phyloP scores from a whole-genome alignment of 2,888 invertebrate species.

The Drosophila pseudotalamancana region DNA sequence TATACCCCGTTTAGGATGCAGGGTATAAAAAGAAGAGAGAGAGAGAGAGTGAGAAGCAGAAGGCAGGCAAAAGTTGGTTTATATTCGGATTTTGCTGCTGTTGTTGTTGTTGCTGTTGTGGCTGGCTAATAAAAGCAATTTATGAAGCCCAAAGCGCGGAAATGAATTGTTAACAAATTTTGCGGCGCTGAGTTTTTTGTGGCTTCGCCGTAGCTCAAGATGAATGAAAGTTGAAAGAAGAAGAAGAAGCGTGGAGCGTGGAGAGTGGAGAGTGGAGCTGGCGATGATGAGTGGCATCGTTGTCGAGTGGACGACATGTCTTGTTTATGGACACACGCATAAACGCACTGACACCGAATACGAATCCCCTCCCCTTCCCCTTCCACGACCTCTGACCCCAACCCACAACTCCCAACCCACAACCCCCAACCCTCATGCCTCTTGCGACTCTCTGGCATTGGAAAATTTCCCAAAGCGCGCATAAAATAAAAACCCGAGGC shows the following conservation, averaged over 20 bases:
- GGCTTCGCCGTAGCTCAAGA: slow-evolving; percentile 19
- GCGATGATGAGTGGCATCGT: slow-evolving; percentile 56
- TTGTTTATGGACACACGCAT: slow-evolving; percentile 67
- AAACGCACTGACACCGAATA: slow-evolving; percentile 11
- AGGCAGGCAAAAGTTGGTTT: slow-evolving; percentile 45
- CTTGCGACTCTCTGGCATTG: slow-evolving; percentile 62
- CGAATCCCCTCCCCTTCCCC: neutral
- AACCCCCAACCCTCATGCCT: neutral
- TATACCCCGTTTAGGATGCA: too few relatives aligned
- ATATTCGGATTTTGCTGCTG: slow-evolving; percentile 32
- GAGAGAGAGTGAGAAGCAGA: neutral
- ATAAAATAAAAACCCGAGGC: slow-evolving; percentile 64
- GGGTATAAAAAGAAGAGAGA: slow-evolving; percentile 11
- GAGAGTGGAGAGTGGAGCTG: slow-evolving; percentile 1
- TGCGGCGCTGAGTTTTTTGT: slow-evolving; percentile 51
- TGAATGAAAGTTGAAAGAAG: slow-evolving; percentile 1
- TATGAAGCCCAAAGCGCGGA: slow-evolving; percentile 80
- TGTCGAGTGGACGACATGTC: slow-evolving; percentile 66
- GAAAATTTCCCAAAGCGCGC: slow-evolving; percentile 74
- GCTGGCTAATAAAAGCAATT: slow-evolving; percentile 78
- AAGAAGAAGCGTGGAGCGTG: neutral
- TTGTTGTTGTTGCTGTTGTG: slow-evolving; percentile 38
- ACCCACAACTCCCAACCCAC: neutral
- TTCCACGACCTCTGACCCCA: neutral
- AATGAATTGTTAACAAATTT: slow-evolving; percentile 77